phyloP scores from a whole-genome alignment of 1,140 invertebrate species.

The Caenorhabditis inopinata region DNA sequence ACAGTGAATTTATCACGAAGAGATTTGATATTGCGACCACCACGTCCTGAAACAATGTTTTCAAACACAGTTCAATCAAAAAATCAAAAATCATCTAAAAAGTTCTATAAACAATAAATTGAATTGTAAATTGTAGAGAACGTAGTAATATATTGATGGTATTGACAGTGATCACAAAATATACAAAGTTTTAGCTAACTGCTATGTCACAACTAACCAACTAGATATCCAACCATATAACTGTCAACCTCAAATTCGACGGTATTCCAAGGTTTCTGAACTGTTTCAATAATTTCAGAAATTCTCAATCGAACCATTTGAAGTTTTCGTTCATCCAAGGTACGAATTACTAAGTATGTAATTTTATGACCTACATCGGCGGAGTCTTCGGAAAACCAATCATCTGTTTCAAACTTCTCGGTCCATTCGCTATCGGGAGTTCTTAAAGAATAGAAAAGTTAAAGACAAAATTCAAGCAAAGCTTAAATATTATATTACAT shows the following conservation, averaged over 20 bases:
- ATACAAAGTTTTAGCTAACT: too few species aligned
- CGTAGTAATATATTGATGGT: too few species aligned
- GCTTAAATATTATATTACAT: neutral
- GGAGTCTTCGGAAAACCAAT: neutral
- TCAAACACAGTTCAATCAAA: too few species aligned
- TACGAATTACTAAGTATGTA: neutral
- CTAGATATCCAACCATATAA: conserved; percentile 10
- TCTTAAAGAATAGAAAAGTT: conserved; percentile 2
- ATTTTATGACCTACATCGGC: neutral
- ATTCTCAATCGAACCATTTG: conserved; percentile 15
- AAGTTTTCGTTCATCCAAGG: neutral
- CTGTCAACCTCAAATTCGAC: neutral
- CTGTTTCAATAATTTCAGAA: neutral
- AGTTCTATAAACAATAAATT: too few species aligned
- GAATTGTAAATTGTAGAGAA: too few species aligned
- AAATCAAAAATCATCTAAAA: too few species aligned
- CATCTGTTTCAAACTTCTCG: neutral
- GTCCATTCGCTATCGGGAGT: neutral
- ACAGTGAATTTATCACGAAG: conserved; percentile 2
- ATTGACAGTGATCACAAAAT: too few species aligned
- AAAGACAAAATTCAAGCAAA: too few species aligned
- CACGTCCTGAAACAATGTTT: neutral
- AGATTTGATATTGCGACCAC: neutral
- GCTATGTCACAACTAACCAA: too few species aligned
- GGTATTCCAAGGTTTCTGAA: conserved; percentile 3